Base-by-base conservation (phyloP, 64 coral and sea anemone species). In the Platygyra sinensis region DNA sequence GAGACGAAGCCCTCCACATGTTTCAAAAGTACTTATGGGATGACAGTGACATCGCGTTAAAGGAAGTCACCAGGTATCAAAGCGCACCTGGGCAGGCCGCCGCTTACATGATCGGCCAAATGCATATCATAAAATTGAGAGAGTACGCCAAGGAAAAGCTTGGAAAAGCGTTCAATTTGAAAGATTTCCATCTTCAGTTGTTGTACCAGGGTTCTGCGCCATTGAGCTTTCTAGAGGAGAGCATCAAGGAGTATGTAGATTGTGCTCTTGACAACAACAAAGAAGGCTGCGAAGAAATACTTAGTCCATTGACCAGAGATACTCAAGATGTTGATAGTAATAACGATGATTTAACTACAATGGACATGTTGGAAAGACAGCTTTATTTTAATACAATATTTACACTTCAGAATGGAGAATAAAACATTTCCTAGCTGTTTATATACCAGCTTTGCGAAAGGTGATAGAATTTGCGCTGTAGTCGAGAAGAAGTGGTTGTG, bases 51-150 rank as follows among this genome's bases (percentile, higher is more conserved):
- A 72, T 82, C 73, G 73, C 82, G 4, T 24, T 18, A 16, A 92
- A 92, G n/a, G 90, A 92, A 57, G 73, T 92, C 2, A 92, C 90
- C 15, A 73, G 90, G 22, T 92, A 92, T 19, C 90, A 92, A 60
- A 86, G 81, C 38, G 73, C 30, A 49, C 81, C 90, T 4, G 90
- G 90, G 24, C 90, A 92, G n/a, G 90, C 90, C 10, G 86, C 90
- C 25, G 55, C 90, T 3, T 92, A 92, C 24, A 92, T 92, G 90
- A 77, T 86, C 63, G 90, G 90, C 6, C 90, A 92, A 63, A 28
- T 92, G 5, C 81, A 92, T 3, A 92, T 92, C 24, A 78, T 86
- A 16, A 86, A 64, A 60, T 42, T 91, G 33, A 52, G 90, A 75
- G 33, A 86, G 11, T 91, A 91, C 59, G 80, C 90, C 0, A 46